phyloP scores from a whole-genome alignment of 2,113 vertebrate genomes.

The Phylloscopus trochiloides region DNA sequence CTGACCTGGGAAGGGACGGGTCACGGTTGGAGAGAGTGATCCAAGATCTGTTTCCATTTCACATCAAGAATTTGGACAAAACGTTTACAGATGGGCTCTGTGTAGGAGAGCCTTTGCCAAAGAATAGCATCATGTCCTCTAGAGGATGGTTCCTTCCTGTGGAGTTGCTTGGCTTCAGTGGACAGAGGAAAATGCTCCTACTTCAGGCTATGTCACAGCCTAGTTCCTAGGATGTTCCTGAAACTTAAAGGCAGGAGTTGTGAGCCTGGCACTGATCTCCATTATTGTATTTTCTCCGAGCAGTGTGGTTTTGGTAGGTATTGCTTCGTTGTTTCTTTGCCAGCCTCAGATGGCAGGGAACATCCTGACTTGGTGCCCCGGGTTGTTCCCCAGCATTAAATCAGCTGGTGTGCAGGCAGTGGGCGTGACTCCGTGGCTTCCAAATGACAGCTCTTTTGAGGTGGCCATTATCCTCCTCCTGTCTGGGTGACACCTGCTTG shows the following conservation, averaged over 20 bases:
- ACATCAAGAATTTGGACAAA: not conserved
- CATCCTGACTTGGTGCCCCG: not conserved
- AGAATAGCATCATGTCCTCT: not conserved
- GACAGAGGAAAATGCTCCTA: not conserved
- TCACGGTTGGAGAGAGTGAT: not conserved
- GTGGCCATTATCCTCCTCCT: not conserved
- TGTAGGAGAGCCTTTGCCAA: not conserved
- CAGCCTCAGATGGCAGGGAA: not conserved
- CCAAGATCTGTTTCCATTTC: not conserved
- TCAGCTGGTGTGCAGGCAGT: not conserved
- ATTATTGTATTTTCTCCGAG: rapidly evolving
- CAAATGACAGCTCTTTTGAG: not conserved
- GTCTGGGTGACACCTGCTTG: not conserved
- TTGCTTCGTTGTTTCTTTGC: not conserved
- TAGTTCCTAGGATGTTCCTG: not conserved
- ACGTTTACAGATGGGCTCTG: not conserved
- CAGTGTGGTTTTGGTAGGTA: not conserved
- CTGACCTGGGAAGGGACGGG: not conserved
- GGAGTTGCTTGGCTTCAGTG: not conserved
- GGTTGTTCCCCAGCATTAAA: not conserved
- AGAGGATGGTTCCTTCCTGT: not conserved
- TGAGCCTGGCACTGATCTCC: not conserved
- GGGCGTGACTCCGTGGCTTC: not conserved
- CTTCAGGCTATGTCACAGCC: not conserved
- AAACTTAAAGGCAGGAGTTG: not conserved